Conservation (phyloP, 2,113 vertebrate species). For the Lagenorhynchus albirostris region DNA sequence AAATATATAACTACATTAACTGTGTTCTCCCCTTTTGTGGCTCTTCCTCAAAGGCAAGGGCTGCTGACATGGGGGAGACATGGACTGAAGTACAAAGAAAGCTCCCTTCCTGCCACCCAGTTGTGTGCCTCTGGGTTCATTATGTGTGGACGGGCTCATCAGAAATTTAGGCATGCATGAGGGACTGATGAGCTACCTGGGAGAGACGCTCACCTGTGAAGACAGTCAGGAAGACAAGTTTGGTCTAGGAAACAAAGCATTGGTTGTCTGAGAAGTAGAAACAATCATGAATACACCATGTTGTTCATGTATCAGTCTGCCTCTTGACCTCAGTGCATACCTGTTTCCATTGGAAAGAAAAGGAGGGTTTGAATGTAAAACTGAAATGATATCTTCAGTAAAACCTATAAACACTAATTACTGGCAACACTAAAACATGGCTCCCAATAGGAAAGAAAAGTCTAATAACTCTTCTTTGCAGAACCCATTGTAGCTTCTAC, state of each 20-base stretch:
- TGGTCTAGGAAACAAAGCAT: neutral
- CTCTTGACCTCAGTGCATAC: neutral
- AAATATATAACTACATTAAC: neutral
- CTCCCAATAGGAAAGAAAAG: neutral
- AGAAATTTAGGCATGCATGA: neutral
- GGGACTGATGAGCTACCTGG: neutral
- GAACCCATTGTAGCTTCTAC: neutral
- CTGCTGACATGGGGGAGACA: neutral
- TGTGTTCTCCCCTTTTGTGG: neutral
- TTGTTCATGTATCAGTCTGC: neutral
- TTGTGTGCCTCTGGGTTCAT: neutral
- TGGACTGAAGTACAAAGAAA: neutral
- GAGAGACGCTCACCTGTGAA: neutral
- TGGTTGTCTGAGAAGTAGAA: neutral
- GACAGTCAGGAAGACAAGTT: neutral
- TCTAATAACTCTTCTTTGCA: neutral
- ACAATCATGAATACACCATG: neutral
- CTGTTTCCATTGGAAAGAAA: neutral
- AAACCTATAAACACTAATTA: neutral
- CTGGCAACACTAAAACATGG: neutral
- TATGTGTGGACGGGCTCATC: neutral
- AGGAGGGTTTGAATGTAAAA: neutral
- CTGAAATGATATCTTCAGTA: neutral
- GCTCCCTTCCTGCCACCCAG: neutral
- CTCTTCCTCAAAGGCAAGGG: neutral